Base-by-base conservation (phyloP, 2,888 invertebrate species). In the Cryptocheilus praepositus region DNA sequence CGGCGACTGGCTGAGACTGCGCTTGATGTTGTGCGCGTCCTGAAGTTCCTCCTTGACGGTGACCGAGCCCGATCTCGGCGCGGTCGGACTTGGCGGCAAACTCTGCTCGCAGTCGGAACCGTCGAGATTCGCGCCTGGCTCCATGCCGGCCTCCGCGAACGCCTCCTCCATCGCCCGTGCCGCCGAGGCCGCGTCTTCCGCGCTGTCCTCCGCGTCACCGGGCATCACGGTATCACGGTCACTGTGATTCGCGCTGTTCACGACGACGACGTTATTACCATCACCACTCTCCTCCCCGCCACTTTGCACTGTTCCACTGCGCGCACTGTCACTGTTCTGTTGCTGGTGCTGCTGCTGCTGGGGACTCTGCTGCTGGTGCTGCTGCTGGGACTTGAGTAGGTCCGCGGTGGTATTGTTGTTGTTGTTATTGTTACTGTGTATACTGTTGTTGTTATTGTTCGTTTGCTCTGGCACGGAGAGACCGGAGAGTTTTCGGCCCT, bases 401-500 rank as follows among this genome's bases (percentile, higher is more conserved):
- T 90, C 90, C 81, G 88, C 88, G 82, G 89, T 91, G 73, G 89
- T 89, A 55, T 91, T 91, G 25, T 58, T 58, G 22, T 57, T 57
- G 22, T 51, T 51, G 71, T 91, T 90, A 81, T 91, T 91, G 76
- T 90, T 91, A 81, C 90, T 90, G 80, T 89, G 90, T 78, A 86
- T 89, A 71, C 89, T 89, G 79, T 81, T 88, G 74, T 85, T 89
- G 73, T 88, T 88, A 69, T 86, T 88, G 81, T 93, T 91, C 78
- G 93, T 89, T 85, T 93, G 93, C 85, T 93, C 93, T 81, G 93
- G 93, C 57, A 95, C 91, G 75, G 92, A 91, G 82, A 95, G 91
- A 84, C 95, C 92, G 75, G 95, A 93, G 90, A 96, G 95, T 88
- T 96, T 96, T 84, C 95, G 94, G 80, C 94, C 95, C 89, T 97